phyloP scores from a whole-genome alignment of 2,113 vertebrate species.

The Chamaetylas fuelleborni region DNA sequence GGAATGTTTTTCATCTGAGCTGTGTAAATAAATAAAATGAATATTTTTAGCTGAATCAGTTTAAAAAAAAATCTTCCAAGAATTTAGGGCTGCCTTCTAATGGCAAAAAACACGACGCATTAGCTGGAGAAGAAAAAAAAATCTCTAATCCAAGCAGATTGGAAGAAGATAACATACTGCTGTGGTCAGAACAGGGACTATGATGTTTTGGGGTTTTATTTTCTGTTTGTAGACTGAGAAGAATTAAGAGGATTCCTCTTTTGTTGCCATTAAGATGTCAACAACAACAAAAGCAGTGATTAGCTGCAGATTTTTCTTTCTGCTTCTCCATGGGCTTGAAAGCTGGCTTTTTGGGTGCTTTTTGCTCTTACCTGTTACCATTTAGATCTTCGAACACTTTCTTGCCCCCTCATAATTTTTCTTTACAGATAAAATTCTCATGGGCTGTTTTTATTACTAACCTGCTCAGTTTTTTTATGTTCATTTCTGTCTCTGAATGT shows the following conservation, averaged over 20 bases:
- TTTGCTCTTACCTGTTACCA: neutral
- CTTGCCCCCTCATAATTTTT: slow-evolving; percentile 48
- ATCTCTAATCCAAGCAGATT: neutral
- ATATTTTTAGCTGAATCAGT: slow-evolving; percentile 1
- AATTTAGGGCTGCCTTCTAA: neutral
- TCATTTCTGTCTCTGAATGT: slow-evolving; percentile 34
- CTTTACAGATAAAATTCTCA: neutral
- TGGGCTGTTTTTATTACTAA: slow-evolving; percentile 54
- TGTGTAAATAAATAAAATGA: slow-evolving; percentile 30
- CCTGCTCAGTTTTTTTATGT: neutral
- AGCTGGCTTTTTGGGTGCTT: neutral
- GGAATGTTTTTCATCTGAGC: slow-evolving; percentile 1
- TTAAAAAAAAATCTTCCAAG: neutral
- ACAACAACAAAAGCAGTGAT: neutral
- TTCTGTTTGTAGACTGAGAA: neutral
- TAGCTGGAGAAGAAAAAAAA: rapidly evolving
- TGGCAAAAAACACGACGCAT: neutral
- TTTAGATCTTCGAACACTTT: neutral
- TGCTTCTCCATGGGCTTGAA: neutral
- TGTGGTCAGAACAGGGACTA: neutral
- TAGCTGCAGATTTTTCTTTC: neutral
- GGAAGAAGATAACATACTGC: neutral
- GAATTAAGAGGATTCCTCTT: neutral
- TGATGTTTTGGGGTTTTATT: neutral
- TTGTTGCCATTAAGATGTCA: neutral